Evolutionary conservation across 2,797 vertebrate species (phyloP).

Genomic region (Cynodonichthys magdalenae): DNA sequence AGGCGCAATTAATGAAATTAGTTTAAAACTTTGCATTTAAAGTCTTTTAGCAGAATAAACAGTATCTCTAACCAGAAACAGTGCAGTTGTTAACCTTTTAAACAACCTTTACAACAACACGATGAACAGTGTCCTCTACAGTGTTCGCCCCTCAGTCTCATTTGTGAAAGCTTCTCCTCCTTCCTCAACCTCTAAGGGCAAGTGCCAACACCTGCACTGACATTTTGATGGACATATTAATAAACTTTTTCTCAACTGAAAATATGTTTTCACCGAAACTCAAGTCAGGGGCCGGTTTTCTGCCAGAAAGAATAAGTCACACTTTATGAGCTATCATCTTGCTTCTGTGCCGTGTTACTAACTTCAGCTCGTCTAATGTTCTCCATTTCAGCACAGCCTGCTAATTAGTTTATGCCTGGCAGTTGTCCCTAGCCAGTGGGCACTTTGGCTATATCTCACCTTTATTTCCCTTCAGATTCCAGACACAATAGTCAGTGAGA

Average conservation of each 20-base stretch:
- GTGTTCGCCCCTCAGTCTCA: not conserved
- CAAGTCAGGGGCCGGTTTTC: slow-evolving; percentile 4
- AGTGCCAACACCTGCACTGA: slow-evolving; percentile 11
- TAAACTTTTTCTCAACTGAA: slow-evolving; percentile 10
- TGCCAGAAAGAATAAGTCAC: slow-evolving; percentile 14
- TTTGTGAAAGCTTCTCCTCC: not conserved
- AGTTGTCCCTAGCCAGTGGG: slow-evolving; percentile 47
- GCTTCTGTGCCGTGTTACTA: slow-evolving; percentile 11
- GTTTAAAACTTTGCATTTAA: not conserved
- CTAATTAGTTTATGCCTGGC: slow-evolving; percentile 64
- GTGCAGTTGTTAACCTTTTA: slow-evolving; percentile 3
- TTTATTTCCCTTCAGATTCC: slow-evolving; percentile 57
- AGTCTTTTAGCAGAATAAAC: not conserved
- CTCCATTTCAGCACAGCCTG: slow-evolving; percentile 33
- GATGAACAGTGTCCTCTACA: not conserved
- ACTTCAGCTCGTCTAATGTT: slow-evolving; percentile 41
- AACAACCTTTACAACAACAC: no score
- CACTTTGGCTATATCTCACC: slow-evolving; percentile 51
- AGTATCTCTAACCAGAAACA: slow-evolving; percentile 1
- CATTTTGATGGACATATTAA: slow-evolving; percentile 11
- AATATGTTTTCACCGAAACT: not conserved
- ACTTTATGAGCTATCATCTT: slow-evolving; percentile 10
- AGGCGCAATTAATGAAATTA: not conserved
- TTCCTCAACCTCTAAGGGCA: not conserved
- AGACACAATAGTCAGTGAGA: slow-evolving; percentile 52